These are phyloP conservation scores for Syngnathus floridae DNA, from an alignment of 2,113 vertebrate species.

Conservation along the genomic window DNA sequence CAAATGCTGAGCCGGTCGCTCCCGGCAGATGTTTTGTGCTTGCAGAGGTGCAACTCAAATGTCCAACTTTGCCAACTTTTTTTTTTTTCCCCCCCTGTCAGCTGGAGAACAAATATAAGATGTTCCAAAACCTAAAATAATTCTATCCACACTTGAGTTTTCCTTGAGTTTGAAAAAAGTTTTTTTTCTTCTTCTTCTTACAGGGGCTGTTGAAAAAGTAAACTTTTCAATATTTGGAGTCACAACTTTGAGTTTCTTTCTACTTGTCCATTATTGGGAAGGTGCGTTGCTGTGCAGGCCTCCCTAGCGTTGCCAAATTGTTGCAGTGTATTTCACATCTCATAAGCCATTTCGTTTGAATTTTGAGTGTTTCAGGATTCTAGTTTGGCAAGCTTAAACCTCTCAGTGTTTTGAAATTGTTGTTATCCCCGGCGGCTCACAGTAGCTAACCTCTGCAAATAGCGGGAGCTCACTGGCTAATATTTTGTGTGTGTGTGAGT, in stretches of 20 bases:
- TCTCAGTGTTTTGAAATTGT: neutral
- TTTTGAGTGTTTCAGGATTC: neutral
- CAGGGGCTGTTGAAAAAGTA: neutral
- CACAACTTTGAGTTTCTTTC: neutral
- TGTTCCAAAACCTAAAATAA: constrained; percentile 11
- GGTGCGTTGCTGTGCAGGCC: too few species aligned
- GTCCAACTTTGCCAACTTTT: constrained; percentile 19
- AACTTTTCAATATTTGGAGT: neutral
- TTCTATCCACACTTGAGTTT: constrained; percentile 4
- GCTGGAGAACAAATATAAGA: constrained; percentile 1
- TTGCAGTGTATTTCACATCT: too few species aligned
- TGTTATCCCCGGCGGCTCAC: neutral
- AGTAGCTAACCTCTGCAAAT: neutral
- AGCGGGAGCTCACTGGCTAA: neutral
- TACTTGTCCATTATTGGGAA: too few species aligned
- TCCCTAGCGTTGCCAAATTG: too few species aligned
- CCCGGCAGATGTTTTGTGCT: constrained; percentile 19
- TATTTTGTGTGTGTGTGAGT: neutral
- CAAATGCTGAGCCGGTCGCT: constrained; percentile 25
- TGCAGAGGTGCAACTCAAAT: constrained; percentile 11
- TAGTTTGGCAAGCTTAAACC: neutral
- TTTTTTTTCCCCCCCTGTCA: constrained; percentile 1
- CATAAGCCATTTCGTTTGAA: too few species aligned
- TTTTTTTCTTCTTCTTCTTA: neutral
- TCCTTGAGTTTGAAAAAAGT: neutral